These are phyloP conservation scores for Thymelicus lineola DNA, from an alignment of 2,888 invertebrate genomes.

Conservation along the genomic window DNA sequence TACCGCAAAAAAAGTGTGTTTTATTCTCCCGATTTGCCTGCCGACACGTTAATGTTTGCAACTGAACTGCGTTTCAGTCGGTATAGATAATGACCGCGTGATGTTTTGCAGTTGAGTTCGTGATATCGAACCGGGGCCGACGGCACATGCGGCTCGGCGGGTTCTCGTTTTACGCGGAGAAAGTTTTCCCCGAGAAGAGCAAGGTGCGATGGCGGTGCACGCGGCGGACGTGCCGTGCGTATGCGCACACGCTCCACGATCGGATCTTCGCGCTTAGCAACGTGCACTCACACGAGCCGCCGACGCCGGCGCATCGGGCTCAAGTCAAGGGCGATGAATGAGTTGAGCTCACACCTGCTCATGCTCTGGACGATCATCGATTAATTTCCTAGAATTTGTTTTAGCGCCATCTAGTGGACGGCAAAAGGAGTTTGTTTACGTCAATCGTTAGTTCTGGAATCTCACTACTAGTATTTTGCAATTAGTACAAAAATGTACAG, in stretches of 20 bases:
- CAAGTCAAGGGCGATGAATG: conserved; percentile 72
- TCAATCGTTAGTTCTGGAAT: too few relatives aligned
- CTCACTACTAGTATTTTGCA: not conserved
- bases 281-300: conserved; percentile 79
- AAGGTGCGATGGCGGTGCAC: conserved; percentile 84
- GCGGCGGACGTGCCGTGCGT: conserved; percentile 79
- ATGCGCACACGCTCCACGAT: conserved; percentile 81
- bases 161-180: conserved; percentile 82
- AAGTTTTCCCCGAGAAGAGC: conserved; percentile 81
- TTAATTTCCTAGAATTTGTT: too few relatives aligned
- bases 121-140: conserved; percentile 82
- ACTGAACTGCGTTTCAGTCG: not conserved
- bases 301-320: conserved; percentile 51
- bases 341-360: conserved; percentile 26
- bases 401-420: too few relatives aligned
- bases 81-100: conserved; percentile 57
- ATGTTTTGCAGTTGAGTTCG: conserved; percentile 82
- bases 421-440: too few relatives aligned
- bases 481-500: not conserved
- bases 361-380: too few relatives aligned
- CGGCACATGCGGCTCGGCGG: conserved; percentile 81
- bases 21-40: not conserved
- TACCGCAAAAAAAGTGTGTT: not conserved
- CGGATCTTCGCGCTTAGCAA: conserved; percentile 80
- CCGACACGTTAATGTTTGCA: not conserved